Evolutionary conservation across 2,797 vertebrate genomes (phyloP), one percentile per base, ranked within the genome.

Genomic region (Anniella stebbinsi): DNA sequence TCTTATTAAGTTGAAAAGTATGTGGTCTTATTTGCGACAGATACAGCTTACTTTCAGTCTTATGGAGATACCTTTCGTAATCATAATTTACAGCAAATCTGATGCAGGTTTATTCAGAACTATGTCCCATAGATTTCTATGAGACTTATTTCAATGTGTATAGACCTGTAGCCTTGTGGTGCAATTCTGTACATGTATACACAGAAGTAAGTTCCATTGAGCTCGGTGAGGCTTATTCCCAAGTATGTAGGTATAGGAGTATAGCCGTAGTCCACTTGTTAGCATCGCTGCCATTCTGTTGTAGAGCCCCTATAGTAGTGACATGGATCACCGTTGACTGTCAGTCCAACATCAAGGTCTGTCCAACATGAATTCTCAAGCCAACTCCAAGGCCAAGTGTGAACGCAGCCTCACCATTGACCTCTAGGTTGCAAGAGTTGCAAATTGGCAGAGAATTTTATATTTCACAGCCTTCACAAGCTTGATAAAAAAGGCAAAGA

Each of bases 401-500:
- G 90, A 84, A 76, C 87, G 70, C 88, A 87, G 78, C 87, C 84
- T 90, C 84, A 36, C 4, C 81, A 36, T 70, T 84, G 88, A 89
- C 92, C 76, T n/a, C 72, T 73, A n/a, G 86, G 12, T 88, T 84
- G 70, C 45, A 86, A 89, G 89, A 60, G 93, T 80, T 18, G 70
- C 33, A 80, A n/a, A 72, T 15, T 93, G 91, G 90, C 30, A 82
- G 90, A 85, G 92, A 91, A 70, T 91, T 89, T 92, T 36, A 36
- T 36, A 92, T 92, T 84, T 89, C 66, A 28, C 45, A 86, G 23
- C 85, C 93, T 93, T 89, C 90, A 75, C 81, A 30, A 92, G 91
- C 87, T 91, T 66, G 67, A 89, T 80, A 91, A 94, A 93, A 95
- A 91, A 93, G 91, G n/a, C n/a, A n/a, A n/a, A 96, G 89, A 94